Percentiles rank a stretch among this genome's conserved stretches.
Conservation (phyloP, 2,113 vertebrate genomes). For the Gopherus flavomarginatus region DNA sequence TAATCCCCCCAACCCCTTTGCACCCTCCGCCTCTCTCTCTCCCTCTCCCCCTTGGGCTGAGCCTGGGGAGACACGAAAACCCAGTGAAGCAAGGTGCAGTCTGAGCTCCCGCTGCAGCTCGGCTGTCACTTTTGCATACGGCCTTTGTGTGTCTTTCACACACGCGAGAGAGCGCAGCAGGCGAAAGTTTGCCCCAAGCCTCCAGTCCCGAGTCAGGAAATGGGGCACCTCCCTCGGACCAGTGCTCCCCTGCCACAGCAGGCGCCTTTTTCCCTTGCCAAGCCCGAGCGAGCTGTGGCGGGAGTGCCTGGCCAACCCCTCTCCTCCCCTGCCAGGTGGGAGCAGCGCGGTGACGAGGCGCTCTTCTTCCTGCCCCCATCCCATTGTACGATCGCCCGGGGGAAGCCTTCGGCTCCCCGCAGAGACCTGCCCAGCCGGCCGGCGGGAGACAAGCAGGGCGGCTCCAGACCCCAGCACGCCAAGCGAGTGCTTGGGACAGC, state of each 20-base stretch:
- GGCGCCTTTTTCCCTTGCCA: conserved; percentile 33
- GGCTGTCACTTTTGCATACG: background rate
- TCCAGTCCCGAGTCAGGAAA: background rate
- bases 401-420: conserved; percentile 69
- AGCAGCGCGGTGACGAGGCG: background rate
- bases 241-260: background rate
- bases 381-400: conserved; percentile 61
- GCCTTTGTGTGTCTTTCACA: background rate
- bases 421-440: conserved; percentile 66
- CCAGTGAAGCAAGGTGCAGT: background rate
- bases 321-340: background rate
- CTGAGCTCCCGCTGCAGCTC: background rate
- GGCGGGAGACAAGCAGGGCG: background rate
- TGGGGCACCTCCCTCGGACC: background rate
- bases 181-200: no score
- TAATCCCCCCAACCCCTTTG: background rate
- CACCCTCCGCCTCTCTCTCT: background rate
- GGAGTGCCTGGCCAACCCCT: conserved; percentile 28
- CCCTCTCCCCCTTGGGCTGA: accelerated
- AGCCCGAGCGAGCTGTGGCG: conserved; percentile 52
- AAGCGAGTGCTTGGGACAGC: no score
- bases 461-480: no score
- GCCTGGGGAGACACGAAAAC: background rate
- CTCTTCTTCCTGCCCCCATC: conserved; percentile 25
- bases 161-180: no score